Conservation (phyloP, 2,888 invertebrate species). For the Alloplasta piceator region DNA sequence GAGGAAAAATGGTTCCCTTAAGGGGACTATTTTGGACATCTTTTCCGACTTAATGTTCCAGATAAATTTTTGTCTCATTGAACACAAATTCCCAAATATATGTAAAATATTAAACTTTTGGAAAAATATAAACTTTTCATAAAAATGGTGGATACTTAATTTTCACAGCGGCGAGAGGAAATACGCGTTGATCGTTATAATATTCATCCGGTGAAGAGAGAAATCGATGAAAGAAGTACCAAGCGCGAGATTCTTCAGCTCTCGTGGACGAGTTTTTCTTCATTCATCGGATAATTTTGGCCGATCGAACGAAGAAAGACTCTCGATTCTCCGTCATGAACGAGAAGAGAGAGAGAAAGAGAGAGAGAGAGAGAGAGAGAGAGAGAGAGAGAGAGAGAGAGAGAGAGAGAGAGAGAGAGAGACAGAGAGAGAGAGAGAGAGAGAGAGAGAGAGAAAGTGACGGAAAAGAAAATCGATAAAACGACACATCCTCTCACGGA, state of each 20-base stretch:
- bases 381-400: background rate
- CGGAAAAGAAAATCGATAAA: conserved; percentile 27
- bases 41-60: too few species aligned
- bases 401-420: conserved; percentile 28
- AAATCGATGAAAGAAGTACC: conserved; percentile 27
- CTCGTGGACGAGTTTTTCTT: conserved; percentile 72
- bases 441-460: conserved; percentile 35
- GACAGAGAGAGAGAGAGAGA: conserved; percentile 29
- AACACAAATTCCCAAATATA: too few species aligned
- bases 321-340: background rate
- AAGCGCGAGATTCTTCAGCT: background rate
- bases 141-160: too few species aligned
- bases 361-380: conserved; percentile 10
- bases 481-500: conserved; percentile 48
- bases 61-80: too few species aligned
- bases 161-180: background rate
- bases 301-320: conserved; percentile 15
- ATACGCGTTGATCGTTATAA: conserved; percentile 6
- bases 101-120: too few species aligned
- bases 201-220: conserved; percentile 13
- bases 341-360: conserved; percentile 23
- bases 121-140: too few species aligned
- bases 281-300: conserved; percentile 70
- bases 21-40: too few species aligned
- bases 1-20: too few species aligned